These are phyloP conservation scores for Tautogolabrus adspersus DNA, from an alignment of 2,113 vertebrate species.

Conservation along the genomic window DNA sequence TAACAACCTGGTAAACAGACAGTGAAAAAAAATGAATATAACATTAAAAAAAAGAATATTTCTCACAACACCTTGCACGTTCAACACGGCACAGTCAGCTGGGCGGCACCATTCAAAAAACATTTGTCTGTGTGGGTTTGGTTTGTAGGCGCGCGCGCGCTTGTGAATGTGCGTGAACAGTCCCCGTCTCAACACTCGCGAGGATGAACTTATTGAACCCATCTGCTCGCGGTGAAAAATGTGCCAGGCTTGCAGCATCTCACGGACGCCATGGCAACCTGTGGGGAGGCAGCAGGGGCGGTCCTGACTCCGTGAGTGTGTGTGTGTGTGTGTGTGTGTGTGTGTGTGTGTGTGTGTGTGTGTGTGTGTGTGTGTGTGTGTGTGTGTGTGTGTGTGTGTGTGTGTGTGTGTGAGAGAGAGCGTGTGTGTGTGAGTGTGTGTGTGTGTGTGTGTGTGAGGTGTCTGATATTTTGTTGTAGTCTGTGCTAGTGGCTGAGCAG, in stretches of 20 bases:
- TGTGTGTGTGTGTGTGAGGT: conserved; percentile 20
- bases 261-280: conserved; percentile 83
- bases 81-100: too few species aligned
- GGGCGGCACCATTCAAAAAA: neutral
- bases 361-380: neutral
- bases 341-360: conserved; percentile 3
- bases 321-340: neutral
- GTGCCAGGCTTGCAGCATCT: conserved; percentile 78
- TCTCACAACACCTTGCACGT: too few species aligned
- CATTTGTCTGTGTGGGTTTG: neutral
- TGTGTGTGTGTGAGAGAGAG: conserved; percentile 19
- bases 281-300: conserved; percentile 72
- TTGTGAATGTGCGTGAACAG: neutral
- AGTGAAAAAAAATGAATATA: too few species aligned
- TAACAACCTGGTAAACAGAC: neutral
- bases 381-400: conserved; percentile 9
- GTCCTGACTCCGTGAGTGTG: conserved; percentile 40
- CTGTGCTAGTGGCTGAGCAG: conserved; percentile 40
- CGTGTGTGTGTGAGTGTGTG: too few species aligned
- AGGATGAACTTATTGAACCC: conserved; percentile 72
- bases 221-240: conserved; percentile 61
- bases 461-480: conserved; percentile 48
- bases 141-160: neutral
- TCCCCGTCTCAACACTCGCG: conserved; percentile 15
- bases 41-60: too few species aligned